phyloP scores from a whole-genome alignment of 2,113 vertebrate genomes.

The Xiphias gladius region DNA sequence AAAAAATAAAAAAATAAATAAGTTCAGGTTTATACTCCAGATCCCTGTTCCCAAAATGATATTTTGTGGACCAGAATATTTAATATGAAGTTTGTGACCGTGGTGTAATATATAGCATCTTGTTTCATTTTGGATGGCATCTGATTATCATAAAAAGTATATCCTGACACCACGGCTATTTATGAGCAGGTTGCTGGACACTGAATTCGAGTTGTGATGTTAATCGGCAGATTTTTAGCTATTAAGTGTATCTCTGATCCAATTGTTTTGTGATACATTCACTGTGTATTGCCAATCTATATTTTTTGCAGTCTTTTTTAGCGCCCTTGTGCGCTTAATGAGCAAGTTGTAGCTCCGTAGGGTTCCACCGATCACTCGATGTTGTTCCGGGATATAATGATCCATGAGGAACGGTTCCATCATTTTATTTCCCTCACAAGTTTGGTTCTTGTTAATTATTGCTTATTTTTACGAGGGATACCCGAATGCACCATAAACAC shows the following conservation, averaged over 20 bases:
- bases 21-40: no score
- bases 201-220: background rate
- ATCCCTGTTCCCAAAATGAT: background rate
- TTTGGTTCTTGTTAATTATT: background rate
- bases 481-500: constrained; percentile 31
- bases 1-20: no score
- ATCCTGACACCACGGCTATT: background rate
- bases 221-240: background rate
- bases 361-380: background rate
- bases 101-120: background rate
- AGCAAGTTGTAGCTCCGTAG: background rate
- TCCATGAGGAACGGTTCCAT: rapidly evolving
- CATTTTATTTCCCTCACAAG: background rate
- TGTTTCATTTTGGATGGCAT: background rate
- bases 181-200: background rate
- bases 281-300: background rate
- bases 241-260: background rate
- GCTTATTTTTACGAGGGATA: constrained; percentile 30
- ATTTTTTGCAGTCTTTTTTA: no score
- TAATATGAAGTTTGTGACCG: background rate
- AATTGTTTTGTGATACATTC: background rate
- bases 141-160: background rate
- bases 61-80: background rate
- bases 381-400: no score
- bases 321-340: no score